phyloP scores from a whole-genome alignment of 2,888 invertebrate species.

The Cotesia congregata region DNA sequence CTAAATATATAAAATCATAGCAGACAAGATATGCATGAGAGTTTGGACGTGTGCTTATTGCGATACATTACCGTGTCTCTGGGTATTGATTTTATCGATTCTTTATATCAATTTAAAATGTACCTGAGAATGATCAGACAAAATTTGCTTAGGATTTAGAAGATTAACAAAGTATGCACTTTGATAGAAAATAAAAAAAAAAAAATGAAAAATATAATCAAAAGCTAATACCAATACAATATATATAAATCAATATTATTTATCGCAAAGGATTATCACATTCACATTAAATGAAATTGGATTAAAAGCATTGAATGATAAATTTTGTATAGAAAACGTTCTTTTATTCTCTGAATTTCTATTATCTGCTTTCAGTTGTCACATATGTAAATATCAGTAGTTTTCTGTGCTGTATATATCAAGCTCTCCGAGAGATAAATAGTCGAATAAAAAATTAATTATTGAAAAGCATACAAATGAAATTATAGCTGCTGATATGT shows the following conservation, averaged over 20 bases:
- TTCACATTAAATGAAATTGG: not conserved
- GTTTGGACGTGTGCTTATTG: no score
- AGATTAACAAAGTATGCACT: no score
- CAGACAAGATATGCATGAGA: no score
- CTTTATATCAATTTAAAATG: no score
- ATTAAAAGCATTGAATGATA: not conserved
- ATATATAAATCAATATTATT: not conserved
- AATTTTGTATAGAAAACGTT: not conserved
- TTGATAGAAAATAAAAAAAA: no score
- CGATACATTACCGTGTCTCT: no score
- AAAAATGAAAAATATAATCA: no score
- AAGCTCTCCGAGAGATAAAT: not conserved
- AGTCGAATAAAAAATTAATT: not conserved
- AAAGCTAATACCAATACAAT: not conserved
- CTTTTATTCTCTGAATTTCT: not conserved
- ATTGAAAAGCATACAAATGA: not conserved
- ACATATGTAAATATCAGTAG: not conserved
- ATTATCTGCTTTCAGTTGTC: not conserved
- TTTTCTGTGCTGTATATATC: not conserved
- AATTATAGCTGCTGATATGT: not conserved
- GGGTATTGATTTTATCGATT: no score
- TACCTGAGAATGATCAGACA: no score
- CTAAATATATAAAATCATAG: no score
- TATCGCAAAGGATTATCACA: not conserved
- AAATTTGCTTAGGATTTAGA: no score